A percentile compares a stretch with the other conserved stretches of the same genome.
These are phyloP conservation scores for Morelia viridis DNA, from an alignment of 2,797 vertebrate genomes.

Conservation along the genomic window DNA sequence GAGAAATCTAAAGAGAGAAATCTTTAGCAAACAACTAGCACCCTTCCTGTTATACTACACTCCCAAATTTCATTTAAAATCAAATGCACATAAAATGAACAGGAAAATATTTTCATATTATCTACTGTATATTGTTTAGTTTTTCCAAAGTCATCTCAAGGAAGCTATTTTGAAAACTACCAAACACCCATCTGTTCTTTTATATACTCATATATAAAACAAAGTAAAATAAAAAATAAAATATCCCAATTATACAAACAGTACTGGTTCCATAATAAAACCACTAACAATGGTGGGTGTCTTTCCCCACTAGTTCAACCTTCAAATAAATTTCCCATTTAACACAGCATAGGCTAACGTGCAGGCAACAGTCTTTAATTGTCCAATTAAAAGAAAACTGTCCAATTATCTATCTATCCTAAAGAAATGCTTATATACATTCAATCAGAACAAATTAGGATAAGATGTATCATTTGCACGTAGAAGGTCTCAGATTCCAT, in stretches of 20 bases:
- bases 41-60: neutral
- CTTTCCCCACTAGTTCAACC: neutral
- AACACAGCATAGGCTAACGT: constrained; percentile 9
- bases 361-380: neutral
- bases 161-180: neutral
- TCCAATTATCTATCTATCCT: neutral
- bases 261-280: neutral
- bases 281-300: neutral
- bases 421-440: neutral
- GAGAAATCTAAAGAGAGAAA: neutral
- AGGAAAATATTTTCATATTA: neutral
- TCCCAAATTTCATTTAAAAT: neutral
- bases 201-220: neutral
- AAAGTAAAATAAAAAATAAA: constrained; percentile 1
- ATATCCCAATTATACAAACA: neutral
- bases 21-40: neutral
- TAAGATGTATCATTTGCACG: neutral
- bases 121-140: neutral
- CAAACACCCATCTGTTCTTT: neutral
- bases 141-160: neutral
- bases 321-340: constrained; percentile 23
- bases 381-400: neutral
- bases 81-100: neutral
- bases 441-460: constrained; percentile 14
- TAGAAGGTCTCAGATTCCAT: neutral